A percentile compares a stretch with the other conserved stretches of the same genome.
These are phyloP conservation scores for Pogonus chalceus DNA, from an alignment of 1,140 invertebrate species.

Conservation along the genomic window DNA sequence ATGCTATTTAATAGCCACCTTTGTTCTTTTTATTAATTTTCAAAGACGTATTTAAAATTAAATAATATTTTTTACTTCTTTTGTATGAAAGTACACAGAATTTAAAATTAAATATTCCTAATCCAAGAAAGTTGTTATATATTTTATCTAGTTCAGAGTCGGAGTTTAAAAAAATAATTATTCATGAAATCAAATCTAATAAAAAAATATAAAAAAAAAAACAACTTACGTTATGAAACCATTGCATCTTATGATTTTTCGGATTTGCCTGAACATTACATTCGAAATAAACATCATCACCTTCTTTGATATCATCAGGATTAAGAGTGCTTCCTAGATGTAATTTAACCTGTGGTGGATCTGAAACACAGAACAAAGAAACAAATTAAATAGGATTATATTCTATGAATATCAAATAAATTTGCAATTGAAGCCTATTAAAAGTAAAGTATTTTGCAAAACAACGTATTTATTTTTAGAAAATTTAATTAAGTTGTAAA, in stretches of 20 bases:
- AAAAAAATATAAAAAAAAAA: too few species aligned
- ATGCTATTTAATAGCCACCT: too few species aligned
- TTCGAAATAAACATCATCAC: constrained; percentile 88
- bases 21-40: too few species aligned
- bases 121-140: too few species aligned
- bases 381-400: constrained; percentile 16
- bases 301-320: constrained; percentile 79
- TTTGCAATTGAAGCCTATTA: background rate
- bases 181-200: too few species aligned
- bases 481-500: too few species aligned
- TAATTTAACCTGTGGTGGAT: constrained; percentile 72
- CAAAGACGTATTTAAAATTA: too few species aligned
- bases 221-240: constrained; percentile 76
- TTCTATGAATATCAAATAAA: constrained; percentile 11
- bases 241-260: constrained; percentile 68
- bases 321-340: constrained; percentile 75
- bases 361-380: constrained; percentile 43
- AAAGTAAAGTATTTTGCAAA: background rate
- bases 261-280: constrained; percentile 81
- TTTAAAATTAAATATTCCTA: too few species aligned
- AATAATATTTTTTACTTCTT: too few species aligned
- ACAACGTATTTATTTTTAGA: background rate
- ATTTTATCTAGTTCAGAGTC: too few species aligned
- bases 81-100: too few species aligned
- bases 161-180: too few species aligned